Percentiles rank a stretch among this genome's conserved stretches.
phyloP scores from a whole-genome alignment of 1,140 invertebrate genomes.

The Dinoponera quadriceps region DNA sequence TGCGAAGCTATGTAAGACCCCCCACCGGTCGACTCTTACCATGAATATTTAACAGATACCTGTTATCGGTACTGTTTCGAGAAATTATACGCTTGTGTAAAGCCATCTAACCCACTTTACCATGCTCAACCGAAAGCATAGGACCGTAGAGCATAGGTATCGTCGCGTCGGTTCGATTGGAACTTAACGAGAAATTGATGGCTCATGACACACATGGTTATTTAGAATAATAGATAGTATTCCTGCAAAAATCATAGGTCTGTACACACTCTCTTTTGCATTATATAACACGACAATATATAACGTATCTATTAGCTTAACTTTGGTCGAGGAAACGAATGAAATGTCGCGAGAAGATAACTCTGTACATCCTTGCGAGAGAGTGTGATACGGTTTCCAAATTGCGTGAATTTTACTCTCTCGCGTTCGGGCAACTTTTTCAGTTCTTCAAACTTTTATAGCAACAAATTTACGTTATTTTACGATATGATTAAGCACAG shows the following conservation, averaged over 20 bases:
- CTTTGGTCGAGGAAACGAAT: too few species aligned
- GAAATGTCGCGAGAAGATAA: too few species aligned
- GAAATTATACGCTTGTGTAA: conserved; percentile 55
- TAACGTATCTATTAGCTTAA: too few species aligned
- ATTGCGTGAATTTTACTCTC: too few species aligned
- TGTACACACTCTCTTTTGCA: neutral
- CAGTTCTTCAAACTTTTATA: too few species aligned
- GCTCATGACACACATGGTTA: neutral
- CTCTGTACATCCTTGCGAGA: too few species aligned
- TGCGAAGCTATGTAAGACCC: neutral
- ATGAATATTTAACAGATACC: conserved; percentile 59
- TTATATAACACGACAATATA: neutral
- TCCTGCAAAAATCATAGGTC: neutral
- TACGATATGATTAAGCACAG: too few species aligned
- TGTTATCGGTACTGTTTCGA: conserved; percentile 40
- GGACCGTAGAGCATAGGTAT: neutral
- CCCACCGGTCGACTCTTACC: conserved; percentile 34
- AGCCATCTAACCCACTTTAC: conserved; percentile 55
- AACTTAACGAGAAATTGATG: conserved; percentile 50
- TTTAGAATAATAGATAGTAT: neutral
- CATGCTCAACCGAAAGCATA: conserved; percentile 18
- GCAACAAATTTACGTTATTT: too few species aligned
- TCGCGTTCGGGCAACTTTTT: too few species aligned
- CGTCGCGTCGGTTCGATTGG: conserved; percentile 2
- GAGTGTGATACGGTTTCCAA: too few species aligned